Evolutionary conservation across 2,888 invertebrate genomes (phyloP), one percentile per base, ranked within the genome.

Genomic region (Sycophila texana): DNA sequence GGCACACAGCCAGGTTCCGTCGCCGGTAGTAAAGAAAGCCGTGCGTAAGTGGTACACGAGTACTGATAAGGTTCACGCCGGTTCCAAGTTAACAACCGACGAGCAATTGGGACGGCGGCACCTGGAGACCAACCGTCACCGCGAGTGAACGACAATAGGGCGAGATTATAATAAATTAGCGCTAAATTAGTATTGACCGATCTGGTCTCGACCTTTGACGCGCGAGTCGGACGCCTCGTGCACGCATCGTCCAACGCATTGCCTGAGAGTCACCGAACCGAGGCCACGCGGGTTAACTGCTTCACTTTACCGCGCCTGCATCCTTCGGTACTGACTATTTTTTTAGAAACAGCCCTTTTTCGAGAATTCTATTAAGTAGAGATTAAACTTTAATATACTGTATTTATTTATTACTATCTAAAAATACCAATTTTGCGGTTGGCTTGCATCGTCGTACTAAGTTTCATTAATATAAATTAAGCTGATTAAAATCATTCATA

Each of bases 111-210:
- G 39, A 13, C 2, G 4, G n/a, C 65, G 14, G 13, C 10, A 7
- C 30, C 4, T 47, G 30, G 10, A 57, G 18, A 18, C 30, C 47
- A 63, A 39, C 12, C 39, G 13, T n/a, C 4, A 20, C 58, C 20
- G 1, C 18, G 55, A 49, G 22, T 30, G 67, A 82, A 82, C 83
- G 80, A 83, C 85, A 85, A 86, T 86, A 85, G 84, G 82, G 82
- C 83, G 84, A 84, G 85, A 87, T 88, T 88, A 85, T 86, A 85
- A 87, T 87, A 86, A 89, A 89, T 89, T 87, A 89, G 87, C 82
- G 85, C 84, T 84, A 84, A 89, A 89, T 88, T 88, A 87, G 85
- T 87, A 87, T 86, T 87, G 88, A 87, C 85, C 86, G 84, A 81
- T 86, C 67, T 10, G 66, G 84, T 78, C 85, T 78, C 84, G 88